Percentiles rank a stretch among this genome's conserved stretches.
Conservation (phyloP, 2,888 invertebrate species). For the Mamestra brassicae region DNA sequence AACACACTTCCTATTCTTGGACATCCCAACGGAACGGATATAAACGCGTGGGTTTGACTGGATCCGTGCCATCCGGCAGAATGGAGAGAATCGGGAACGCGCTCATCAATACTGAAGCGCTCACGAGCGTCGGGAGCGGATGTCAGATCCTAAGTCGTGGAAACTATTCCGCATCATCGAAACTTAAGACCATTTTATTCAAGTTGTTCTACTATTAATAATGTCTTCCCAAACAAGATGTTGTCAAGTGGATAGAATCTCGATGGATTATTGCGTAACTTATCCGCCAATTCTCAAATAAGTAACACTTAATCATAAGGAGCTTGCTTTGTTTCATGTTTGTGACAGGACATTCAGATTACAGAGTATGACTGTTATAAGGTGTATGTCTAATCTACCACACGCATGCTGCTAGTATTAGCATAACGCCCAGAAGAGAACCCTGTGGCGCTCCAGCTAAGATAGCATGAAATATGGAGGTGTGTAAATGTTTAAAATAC, state of each 20-base stretch:
- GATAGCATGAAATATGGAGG: neutral
- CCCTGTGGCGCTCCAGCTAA: neutral
- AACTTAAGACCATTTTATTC: neutral
- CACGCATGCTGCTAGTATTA: neutral
- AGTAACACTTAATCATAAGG: too few species aligned
- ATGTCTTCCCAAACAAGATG: neutral
- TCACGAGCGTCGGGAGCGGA: neutral
- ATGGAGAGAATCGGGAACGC: slow-evolving; percentile 4
- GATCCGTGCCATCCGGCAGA: slow-evolving; percentile 34
- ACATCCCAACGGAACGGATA: slow-evolving; percentile 23
- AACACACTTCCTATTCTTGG: slow-evolving; percentile 24
- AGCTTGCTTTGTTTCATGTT: neutral
- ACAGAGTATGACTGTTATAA: neutral
- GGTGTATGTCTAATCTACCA: neutral
- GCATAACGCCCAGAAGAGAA: neutral
- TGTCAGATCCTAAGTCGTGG: slow-evolving; percentile 1
- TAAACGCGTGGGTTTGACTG: slow-evolving; percentile 34
- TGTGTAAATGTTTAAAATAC: too few species aligned
- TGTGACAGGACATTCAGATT: neutral
- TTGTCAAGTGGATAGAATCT: neutral
- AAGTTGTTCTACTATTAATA: neutral
- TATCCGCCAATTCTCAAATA: neutral
- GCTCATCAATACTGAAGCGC: slow-evolving; percentile 17
- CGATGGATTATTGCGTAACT: neutral
- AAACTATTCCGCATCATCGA: neutral